These are phyloP conservation scores for Fabriciana adippe DNA, from an alignment of 2,888 invertebrate genomes.

Conservation along the genomic window DNA sequence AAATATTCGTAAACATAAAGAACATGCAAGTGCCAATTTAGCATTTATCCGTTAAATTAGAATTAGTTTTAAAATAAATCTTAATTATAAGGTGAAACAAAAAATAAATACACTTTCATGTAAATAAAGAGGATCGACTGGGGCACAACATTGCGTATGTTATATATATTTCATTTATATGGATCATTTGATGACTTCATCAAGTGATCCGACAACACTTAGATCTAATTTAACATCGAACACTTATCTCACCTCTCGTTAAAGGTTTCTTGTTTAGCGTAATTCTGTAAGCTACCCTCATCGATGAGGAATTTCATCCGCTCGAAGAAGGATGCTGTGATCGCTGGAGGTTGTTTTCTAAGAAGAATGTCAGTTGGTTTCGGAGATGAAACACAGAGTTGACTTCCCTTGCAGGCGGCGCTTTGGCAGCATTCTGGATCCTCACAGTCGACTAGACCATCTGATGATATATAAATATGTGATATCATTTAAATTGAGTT, in stretches of 20 bases:
- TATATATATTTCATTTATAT: slow-evolving; percentile 56
- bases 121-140: slow-evolving; percentile 84
- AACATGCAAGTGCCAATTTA: slow-evolving; percentile 65
- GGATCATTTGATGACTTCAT: slow-evolving; percentile 45
- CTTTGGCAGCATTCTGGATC: slow-evolving; percentile 98
- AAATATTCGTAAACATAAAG: slow-evolving; percentile 47
- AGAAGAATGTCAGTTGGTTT: slow-evolving; percentile 98
- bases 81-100: slow-evolving; percentile 48
- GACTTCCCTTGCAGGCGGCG: slow-evolving; percentile 90
- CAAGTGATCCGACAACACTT: slow-evolving; percentile 41
- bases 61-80: slow-evolving; percentile 41
- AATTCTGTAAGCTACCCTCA: slow-evolving; percentile 98
- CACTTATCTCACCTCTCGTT: slow-evolving; percentile 94
- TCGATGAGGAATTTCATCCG: slow-evolving; percentile 99
- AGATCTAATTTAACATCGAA: slow-evolving; percentile 63
- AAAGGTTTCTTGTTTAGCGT: slow-evolving; percentile 97
- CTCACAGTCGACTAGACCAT: slow-evolving; percentile 98
- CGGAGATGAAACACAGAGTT: slow-evolving; percentile 96
- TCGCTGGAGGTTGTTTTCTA: slow-evolving; percentile 97
- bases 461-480: slow-evolving; percentile 70
- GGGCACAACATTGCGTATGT: slow-evolving; percentile 92
- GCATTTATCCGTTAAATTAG: slow-evolving; percentile 39
- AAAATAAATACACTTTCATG: slow-evolving; percentile 70
- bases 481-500: neutral
- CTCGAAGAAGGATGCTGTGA: slow-evolving; percentile 98